phyloP scores from a whole-genome alignment of 2,888 invertebrate species.

The Nasonovia ribisnigri region DNA sequence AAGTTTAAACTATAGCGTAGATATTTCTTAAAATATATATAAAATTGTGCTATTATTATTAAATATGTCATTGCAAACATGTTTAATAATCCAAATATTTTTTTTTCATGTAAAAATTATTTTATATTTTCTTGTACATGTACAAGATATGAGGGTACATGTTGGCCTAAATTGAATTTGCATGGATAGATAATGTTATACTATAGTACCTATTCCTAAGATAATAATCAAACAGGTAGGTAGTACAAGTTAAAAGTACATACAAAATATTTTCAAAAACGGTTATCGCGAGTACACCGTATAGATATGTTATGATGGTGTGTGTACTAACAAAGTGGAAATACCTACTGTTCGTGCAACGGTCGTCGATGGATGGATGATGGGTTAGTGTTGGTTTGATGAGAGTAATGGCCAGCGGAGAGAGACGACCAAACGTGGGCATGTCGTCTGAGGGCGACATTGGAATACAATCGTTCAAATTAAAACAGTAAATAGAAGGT shows the following conservation, averaged over 20 bases:
- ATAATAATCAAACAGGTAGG: background rate
- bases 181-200: background rate
- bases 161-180: background rate
- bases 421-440: conserved; percentile 62
- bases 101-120: background rate
- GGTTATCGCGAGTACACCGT: background rate
- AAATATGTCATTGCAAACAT: background rate
- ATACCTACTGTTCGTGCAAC: conserved; percentile 17
- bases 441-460: conserved; percentile 62
- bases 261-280: conserved; percentile 11
- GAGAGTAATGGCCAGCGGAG: conserved; percentile 56
- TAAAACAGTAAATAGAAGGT: conserved; percentile 54
- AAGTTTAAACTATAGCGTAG: background rate
- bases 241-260: background rate
- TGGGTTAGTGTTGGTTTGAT: conserved; percentile 61
- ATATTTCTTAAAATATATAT: background rate
- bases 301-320: background rate
- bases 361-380: conserved; percentile 45
- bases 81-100: background rate
- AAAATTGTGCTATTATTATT: background rate
- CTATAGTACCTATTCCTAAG: too few species aligned
- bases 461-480: conserved; percentile 62
- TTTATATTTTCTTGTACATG: background rate
- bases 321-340: conserved; percentile 39
- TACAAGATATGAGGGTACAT: background rate